These are phyloP conservation scores for Crioceris asparagi DNA, from an alignment of 2,888 invertebrate genomes.

Conservation along the genomic window DNA sequence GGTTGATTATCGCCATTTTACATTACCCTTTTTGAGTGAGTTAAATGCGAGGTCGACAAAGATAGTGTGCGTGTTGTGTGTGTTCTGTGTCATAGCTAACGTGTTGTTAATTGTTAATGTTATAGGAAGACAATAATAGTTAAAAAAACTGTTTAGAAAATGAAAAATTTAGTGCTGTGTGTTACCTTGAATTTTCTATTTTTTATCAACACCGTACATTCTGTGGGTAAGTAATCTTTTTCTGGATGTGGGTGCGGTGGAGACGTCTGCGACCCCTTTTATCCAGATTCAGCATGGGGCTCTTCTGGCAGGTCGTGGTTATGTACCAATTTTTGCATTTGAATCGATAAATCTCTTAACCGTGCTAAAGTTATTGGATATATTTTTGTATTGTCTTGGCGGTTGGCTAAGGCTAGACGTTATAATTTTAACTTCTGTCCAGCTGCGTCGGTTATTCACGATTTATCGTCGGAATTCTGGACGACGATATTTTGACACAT, in stretches of 20 bases:
- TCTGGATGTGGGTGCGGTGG: constrained; percentile 12
- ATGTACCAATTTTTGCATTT: too few species aligned
- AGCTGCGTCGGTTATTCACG: too few species aligned
- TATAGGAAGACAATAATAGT: constrained; percentile 11
- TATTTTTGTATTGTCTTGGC: too few species aligned
- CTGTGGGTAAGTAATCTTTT: constrained; percentile 22
- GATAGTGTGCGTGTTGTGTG: constrained; percentile 26
- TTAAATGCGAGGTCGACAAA: constrained; percentile 25
- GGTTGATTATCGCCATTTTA: constrained; percentile 33
- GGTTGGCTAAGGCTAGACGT: too few species aligned
- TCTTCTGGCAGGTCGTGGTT: too few species aligned
- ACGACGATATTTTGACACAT: too few species aligned
- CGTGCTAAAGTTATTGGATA: too few species aligned
- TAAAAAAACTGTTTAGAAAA: constrained; percentile 23
- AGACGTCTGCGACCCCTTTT: not conserved
- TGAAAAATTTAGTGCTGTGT: constrained; percentile 33
- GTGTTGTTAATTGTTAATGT: constrained; percentile 22
- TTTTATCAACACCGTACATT: constrained; percentile 28
- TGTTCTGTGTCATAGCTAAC: constrained; percentile 18
- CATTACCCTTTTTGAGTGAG: constrained; percentile 26
- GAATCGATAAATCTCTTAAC: too few species aligned
- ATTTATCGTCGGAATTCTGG: too few species aligned
- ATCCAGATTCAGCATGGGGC: too few species aligned
- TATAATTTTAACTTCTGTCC: too few species aligned
- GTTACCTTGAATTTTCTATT: constrained; percentile 29